Percentiles rank a stretch among this genome's conserved stretches.
These are phyloP conservation scores for Anguilla japonica DNA, from an alignment of 2,113 vertebrate species.

Conservation along the genomic window DNA sequence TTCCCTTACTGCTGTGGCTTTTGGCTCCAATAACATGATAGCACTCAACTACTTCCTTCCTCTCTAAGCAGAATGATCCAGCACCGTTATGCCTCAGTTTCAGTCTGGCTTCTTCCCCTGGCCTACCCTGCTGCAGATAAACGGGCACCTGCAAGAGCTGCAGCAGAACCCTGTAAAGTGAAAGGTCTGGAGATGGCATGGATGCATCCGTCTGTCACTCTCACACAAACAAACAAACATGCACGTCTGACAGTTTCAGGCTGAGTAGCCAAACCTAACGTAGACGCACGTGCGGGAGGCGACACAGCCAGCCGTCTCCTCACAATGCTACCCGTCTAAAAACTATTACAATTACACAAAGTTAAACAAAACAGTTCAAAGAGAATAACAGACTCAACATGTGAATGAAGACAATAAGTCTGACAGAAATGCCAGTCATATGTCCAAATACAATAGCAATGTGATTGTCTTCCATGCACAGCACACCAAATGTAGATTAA, in stretches of 20 bases:
- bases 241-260: background rate
- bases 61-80: background rate
- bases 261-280: background rate
- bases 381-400: too few species aligned
- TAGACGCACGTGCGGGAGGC: background rate
- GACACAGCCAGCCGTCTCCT: background rate
- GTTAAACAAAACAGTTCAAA: too few species aligned
- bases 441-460: too few species aligned
- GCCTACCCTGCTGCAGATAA: background rate
- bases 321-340: background rate
- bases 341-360: background rate
- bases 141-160: background rate
- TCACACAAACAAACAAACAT: background rate
- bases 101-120: background rate
- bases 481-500: too few species aligned
- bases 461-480: too few species aligned
- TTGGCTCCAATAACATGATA: background rate
- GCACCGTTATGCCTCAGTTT: background rate
- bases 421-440: background rate
- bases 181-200: background rate
- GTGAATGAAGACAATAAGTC: too few species aligned
- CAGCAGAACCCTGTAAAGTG: background rate
- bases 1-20: background rate
- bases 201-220: background rate
- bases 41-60: slow-evolving; percentile 22